These are phyloP conservation scores for Epinotia demarniana DNA, from an alignment of 2,888 invertebrate genomes.

Conservation along the genomic window DNA sequence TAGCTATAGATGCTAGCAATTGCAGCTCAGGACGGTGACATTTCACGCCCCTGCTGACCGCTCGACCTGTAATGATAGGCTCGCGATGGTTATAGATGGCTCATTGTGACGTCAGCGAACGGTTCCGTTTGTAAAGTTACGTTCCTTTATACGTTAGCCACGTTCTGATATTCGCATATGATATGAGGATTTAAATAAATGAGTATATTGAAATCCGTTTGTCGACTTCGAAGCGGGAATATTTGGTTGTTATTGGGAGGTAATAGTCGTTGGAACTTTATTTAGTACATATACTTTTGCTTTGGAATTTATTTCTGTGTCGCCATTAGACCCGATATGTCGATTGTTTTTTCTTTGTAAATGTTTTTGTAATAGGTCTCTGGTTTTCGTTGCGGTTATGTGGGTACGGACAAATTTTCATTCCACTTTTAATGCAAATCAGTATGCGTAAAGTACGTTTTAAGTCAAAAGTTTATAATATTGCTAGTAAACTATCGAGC, in stretches of 20 bases:
- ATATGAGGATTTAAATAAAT: conserved; percentile 12
- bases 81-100: conserved; percentile 40
- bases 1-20: conserved; percentile 6
- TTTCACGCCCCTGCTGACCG: conserved; percentile 59
- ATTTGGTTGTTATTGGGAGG: neutral
- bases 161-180: conserved; percentile 26
- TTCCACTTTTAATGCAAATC: too few species aligned
- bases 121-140: conserved; percentile 22
- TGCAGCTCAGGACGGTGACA: conserved; percentile 57
- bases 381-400: too few species aligned
- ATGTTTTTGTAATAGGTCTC: too few species aligned
- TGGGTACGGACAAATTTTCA: too few species aligned
- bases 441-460: too few species aligned
- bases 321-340: too few species aligned
- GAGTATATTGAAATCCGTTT: neutral
- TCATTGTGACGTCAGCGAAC: conserved; percentile 40
- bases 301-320: too few species aligned
- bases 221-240: neutral
- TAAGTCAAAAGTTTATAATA: too few species aligned
- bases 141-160: conserved; percentile 13
- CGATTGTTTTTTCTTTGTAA: too few species aligned
- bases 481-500: too few species aligned
- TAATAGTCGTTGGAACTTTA: too few species aligned
- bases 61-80: conserved; percentile 59
- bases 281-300: too few species aligned